phyloP scores from a whole-genome alignment of 2,113 vertebrate species.

The Enhydra lutris region DNA sequence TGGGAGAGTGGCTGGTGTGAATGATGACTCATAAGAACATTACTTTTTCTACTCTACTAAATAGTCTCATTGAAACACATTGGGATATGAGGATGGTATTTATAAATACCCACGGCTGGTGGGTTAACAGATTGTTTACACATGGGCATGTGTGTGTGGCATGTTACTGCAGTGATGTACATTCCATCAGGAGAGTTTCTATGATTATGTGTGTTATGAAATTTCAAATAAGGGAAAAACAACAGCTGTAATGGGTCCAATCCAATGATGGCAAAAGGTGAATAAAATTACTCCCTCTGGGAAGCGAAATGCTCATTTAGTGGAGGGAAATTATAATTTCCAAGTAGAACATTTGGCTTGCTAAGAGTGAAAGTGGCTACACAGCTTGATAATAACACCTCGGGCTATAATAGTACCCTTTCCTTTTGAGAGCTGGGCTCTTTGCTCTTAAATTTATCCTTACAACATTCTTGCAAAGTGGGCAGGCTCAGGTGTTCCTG shows the following conservation, averaged over 20 bases:
- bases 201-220: constrained; percentile 43
- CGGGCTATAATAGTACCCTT: constrained; percentile 50
- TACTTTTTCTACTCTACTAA: constrained; percentile 23
- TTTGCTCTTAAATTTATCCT: constrained; percentile 59
- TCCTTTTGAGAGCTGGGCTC: constrained; percentile 22
- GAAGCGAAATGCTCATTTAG: constrained; percentile 73
- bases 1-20: not conserved
- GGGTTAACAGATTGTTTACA: constrained; percentile 30
- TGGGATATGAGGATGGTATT: not conserved
- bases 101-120: not conserved
- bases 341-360: constrained; percentile 73
- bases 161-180: not conserved
- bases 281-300: constrained; percentile 69
- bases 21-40: not conserved
- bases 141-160: not conserved
- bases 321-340: constrained; percentile 69
- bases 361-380: constrained; percentile 55
- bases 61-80: not conserved
- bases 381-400: constrained; percentile 71
- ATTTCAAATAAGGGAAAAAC: constrained; percentile 68
- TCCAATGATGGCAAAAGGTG: constrained; percentile 68
- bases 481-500: constrained; percentile 33
- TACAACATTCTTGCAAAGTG: constrained; percentile 31
- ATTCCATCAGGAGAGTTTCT: constrained; percentile 44
- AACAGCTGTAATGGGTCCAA: constrained; percentile 65